Base-by-base conservation (phyloP, 2,113 vertebrate species). In the Mormoops blainvillei region DNA sequence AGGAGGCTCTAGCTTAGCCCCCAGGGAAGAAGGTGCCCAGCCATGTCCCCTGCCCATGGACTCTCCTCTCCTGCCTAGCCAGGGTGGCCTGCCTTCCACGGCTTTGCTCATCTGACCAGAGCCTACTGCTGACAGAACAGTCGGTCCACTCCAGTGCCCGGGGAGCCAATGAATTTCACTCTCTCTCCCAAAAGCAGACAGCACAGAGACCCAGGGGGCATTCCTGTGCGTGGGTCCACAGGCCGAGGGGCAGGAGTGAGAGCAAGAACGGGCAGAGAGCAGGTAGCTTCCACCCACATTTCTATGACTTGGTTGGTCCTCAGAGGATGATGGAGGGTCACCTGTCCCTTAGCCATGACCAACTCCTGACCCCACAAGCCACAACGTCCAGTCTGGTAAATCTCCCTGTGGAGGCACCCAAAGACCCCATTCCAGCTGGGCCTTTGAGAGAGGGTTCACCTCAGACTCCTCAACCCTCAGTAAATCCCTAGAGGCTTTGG, bases 111-210 rank as follows among this genome's bases (percentile, higher is more conserved):
- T 4, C 8, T n/a, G 20, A 54, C 87, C 4, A 3, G 19, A 11
- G 33, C 50, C 22, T 31, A n/a, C 16, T 4, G 28, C 43, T 85
- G 19, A 87, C 2, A 41, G 28, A 36, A 31, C 2, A 0, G 63
- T 41, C 15, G 4, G 36, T 8, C 7, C 1, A 2, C 1, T 7
- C 56, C 45, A 16, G 2, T 5, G 45, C 33, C 56, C 70, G 16
- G 19, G 24, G 38, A 71, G 41, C 83, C 45, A 1, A 13, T 9
- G 4, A 14, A 70, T 8, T 11, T 38, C 36, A 18, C 81, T 38
- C 38, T n/a, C 22, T 45, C 58, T 58, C 68, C 65, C 31, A 41
- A 20, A 11, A 9, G 16, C 61, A 56, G 70, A 82, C 10, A 16
- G 77, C 76, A 77, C 38, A 15, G 52, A 50, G 8, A 52, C 31